Evolutionary conservation across 2,888 invertebrate species (phyloP).

Genomic region (Azorinus chamasolen): DNA sequence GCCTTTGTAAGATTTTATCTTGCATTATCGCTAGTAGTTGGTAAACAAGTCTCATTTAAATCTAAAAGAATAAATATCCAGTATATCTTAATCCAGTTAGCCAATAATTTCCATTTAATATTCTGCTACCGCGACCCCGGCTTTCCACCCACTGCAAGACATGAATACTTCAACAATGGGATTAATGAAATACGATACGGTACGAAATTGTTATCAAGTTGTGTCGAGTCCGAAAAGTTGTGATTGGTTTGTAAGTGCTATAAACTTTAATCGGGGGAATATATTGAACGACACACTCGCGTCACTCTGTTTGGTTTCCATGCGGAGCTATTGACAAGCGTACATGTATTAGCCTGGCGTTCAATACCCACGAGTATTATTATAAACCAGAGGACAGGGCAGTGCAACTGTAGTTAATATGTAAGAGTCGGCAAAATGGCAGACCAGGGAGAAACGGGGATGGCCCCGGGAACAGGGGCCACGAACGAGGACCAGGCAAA

Average conservation of each 20-base stretch:
- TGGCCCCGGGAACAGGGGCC: slow-evolving; percentile 37
- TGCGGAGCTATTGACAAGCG: slow-evolving; percentile 63
- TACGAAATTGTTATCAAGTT: neutral
- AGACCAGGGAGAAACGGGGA: slow-evolving; percentile 22
- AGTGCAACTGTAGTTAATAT: slow-evolving; percentile 39
- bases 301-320: slow-evolving; percentile 77
- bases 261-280: slow-evolving; percentile 21
- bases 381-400: slow-evolving; percentile 25
- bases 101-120: slow-evolving; percentile 1
- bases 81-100: slow-evolving; percentile 1
- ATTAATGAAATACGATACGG: no score
- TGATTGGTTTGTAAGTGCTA: slow-evolving; percentile 10
- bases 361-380: slow-evolving; percentile 49
- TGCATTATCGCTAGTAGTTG: no score
- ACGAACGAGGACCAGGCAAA: slow-evolving; percentile 19
- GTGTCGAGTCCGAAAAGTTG: slow-evolving; percentile 3
- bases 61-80: no score
- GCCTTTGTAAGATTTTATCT: no score
- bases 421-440: slow-evolving; percentile 33
- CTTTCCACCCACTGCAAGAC: slow-evolving; percentile 2
- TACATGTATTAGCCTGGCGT: slow-evolving; percentile 34
- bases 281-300: slow-evolving; percentile 55
- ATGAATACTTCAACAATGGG: no score
- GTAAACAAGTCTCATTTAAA: no score
- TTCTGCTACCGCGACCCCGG: no score